Evolutionary conservation across 1,140 invertebrate genomes (phyloP).

Genomic region (Papilio polytes): DNA sequence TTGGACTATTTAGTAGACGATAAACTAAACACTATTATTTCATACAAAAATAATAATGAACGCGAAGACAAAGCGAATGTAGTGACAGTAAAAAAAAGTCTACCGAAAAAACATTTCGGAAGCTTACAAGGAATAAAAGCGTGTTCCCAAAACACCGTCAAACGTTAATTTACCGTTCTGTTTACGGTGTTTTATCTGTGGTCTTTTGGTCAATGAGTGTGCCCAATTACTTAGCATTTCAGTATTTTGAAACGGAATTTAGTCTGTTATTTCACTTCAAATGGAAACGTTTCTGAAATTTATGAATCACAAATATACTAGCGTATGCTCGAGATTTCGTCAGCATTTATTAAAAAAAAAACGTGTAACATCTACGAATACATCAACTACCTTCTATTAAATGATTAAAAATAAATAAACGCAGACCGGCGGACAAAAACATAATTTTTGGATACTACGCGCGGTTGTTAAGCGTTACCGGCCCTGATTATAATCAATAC

Average conservation of each 20-base stretch:
- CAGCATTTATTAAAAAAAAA: too few species aligned
- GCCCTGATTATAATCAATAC: too few species aligned
- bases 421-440: too few species aligned
- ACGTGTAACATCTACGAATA: too few species aligned
- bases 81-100: background rate
- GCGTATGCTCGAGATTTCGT: too few species aligned
- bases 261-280: background rate
- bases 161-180: conserved; percentile 26
- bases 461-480: too few species aligned
- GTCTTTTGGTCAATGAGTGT: background rate
- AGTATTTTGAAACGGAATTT: background rate
- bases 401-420: too few species aligned
- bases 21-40: background rate
- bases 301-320: background rate
- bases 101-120: background rate
- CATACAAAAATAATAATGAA: background rate
- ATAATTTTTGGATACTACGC: too few species aligned
- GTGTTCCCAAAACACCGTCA: background rate
- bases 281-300: background rate
- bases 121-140: background rate
- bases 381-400: too few species aligned
- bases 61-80: background rate
- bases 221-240: conserved; percentile 17
- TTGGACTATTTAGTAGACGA: background rate
- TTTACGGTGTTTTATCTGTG: background rate